Percentiles rank a stretch among this genome's conserved stretches.
These are phyloP conservation scores for Lymantria dispar DNA, from an alignment of 2,888 invertebrate species.

Conservation along the genomic window DNA sequence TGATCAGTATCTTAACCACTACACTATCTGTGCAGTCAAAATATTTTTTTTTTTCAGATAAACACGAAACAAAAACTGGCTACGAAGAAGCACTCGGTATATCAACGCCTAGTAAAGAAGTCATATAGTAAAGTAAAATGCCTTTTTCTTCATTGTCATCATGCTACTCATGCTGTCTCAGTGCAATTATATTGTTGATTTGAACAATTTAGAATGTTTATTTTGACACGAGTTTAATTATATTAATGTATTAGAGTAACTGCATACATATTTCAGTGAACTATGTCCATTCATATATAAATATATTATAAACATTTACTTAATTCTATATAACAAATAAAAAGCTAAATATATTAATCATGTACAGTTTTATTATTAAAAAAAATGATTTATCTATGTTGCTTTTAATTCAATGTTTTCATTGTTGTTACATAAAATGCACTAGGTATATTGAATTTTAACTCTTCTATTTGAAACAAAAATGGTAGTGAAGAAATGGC, in stretches of 20 bases:
- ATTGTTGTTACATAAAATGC: too few relatives aligned
- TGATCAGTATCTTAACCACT: too few relatives aligned
- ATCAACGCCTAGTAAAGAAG: slow-evolving; percentile 95
- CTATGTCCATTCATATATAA: slow-evolving; percentile 67
- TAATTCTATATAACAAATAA: slow-evolving; percentile 55
- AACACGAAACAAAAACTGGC: slow-evolving; percentile 85
- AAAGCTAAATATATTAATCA: slow-evolving; percentile 67
- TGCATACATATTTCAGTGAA: slow-evolving; percentile 58
- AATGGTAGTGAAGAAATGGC: background rate
- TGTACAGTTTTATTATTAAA: slow-evolving; percentile 76
- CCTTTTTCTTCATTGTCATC: slow-evolving; percentile 43
- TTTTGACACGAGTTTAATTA: slow-evolving; percentile 43
- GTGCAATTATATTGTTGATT: slow-evolving; percentile 68
- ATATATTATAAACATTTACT: slow-evolving; percentile 61
- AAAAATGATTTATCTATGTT: slow-evolving; percentile 51
- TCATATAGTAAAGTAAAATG: slow-evolving; percentile 73
- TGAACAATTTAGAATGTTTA: slow-evolving; percentile 64
- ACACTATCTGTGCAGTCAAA: too few relatives aligned
- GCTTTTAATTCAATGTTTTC: too few relatives aligned
- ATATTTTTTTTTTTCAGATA: slow-evolving; percentile 54
- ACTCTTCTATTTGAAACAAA: too few relatives aligned
- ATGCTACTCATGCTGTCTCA: slow-evolving; percentile 59
- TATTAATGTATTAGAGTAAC: slow-evolving; percentile 50
- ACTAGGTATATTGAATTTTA: too few relatives aligned
- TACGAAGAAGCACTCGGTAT: slow-evolving; percentile 96